Conservation (phyloP, 2,888 invertebrate species). For the Agonopterix arenella region DNA sequence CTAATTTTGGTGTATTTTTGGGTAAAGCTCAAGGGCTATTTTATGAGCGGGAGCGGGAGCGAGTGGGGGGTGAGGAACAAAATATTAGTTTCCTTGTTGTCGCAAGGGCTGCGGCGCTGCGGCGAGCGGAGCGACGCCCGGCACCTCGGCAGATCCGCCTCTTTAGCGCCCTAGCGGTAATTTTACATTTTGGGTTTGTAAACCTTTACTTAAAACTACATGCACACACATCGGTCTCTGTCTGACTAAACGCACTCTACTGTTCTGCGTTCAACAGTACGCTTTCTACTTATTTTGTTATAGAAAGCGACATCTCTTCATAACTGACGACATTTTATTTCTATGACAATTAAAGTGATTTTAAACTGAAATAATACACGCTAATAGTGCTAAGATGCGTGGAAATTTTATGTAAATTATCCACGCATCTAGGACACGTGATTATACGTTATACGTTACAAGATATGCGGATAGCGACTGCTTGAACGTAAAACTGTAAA, state of each 20-base stretch:
- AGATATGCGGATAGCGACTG: too few species aligned
- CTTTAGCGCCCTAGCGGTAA: conserved; percentile 75
- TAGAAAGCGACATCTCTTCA: too few species aligned
- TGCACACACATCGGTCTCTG: conserved; percentile 10
- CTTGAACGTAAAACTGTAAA: too few species aligned
- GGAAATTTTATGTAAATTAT: too few species aligned
- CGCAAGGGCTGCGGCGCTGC: conserved; percentile 76
- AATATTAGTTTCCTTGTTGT: conserved; percentile 79
- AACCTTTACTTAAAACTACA: conserved; percentile 73
- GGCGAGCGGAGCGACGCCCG: conserved; percentile 69
- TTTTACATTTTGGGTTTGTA: conserved; percentile 76
- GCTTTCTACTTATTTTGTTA: background rate
- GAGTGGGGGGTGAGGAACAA: conserved; percentile 70
- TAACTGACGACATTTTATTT: too few species aligned
- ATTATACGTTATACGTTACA: too few species aligned
- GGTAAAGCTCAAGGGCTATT: background rate
- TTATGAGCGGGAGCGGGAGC: conserved; percentile 33
- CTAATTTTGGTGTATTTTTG: too few species aligned
- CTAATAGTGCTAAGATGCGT: too few species aligned
- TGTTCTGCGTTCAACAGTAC: background rate
- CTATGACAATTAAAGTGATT: too few species aligned
- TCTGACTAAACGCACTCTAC: background rate
- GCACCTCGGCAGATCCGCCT: conserved; percentile 67
- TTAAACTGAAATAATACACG: too few species aligned
- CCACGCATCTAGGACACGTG: too few species aligned